Percentiles rank a stretch among this genome's conserved stretches.
Evolutionary conservation across 2,797 vertebrate genomes (phyloP).

Genomic region (Sorex maritimensis): DNA sequence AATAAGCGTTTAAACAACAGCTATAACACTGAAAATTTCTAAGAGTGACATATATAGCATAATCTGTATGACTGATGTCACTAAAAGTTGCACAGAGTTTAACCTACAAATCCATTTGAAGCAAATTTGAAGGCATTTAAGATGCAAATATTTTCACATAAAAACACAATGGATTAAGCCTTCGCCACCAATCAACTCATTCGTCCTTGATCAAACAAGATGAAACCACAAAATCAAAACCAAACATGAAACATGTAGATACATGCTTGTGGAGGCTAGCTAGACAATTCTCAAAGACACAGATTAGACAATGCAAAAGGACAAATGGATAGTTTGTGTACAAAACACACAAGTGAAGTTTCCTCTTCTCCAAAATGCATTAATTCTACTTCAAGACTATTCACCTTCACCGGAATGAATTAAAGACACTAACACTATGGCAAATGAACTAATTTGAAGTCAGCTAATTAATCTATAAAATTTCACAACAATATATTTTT

Average conservation of each 20-base stretch:
- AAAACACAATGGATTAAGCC: neutral
- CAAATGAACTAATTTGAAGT: conserved; percentile 22
- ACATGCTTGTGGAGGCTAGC: neutral
- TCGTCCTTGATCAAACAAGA: neutral
- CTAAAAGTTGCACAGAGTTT: neutral
- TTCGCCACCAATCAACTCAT: neutral
- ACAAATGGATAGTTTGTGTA: neutral
- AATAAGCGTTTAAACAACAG: neutral
- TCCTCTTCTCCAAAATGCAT: neutral
- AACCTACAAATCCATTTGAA: neutral
- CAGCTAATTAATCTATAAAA: neutral
- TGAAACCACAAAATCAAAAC: neutral
- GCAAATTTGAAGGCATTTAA: neutral
- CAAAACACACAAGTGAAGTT: too few relatives aligned
- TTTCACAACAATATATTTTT: conserved; percentile 28
- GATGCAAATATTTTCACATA: neutral
- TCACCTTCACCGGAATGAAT: neutral
- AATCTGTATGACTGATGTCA: neutral
- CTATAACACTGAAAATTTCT: conserved; percentile 8
- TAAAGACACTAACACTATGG: neutral
- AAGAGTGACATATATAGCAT: neutral
- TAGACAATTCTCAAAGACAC: neutral
- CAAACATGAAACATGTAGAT: neutral
- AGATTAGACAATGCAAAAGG: neutral
- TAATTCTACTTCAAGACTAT: neutral